These are phyloP conservation scores for Apis laboriosa DNA, from an alignment of 1,140 invertebrate species.

Conservation along the genomic window DNA sequence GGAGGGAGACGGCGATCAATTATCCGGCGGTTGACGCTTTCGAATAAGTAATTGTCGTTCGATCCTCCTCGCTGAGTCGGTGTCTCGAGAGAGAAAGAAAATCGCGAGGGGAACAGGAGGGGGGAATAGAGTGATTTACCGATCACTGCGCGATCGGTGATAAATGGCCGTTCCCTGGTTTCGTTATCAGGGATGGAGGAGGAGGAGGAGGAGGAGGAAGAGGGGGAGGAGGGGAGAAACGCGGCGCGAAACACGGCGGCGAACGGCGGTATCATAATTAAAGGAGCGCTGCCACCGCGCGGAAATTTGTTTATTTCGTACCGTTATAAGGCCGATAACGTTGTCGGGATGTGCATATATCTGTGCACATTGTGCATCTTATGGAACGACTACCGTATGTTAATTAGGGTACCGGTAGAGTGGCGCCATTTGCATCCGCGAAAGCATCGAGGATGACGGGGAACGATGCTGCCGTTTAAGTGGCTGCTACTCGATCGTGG, in stretches of 20 bases:
- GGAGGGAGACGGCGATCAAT: constrained; percentile 48
- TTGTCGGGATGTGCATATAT: constrained; percentile 21
- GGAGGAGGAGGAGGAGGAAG: not conserved
- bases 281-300: constrained; percentile 24
- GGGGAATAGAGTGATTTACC: constrained; percentile 60
- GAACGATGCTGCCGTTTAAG: not conserved
- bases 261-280: constrained; percentile 37
- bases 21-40: constrained; percentile 62
- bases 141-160: constrained; percentile 54
- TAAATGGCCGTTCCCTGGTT: constrained; percentile 47
- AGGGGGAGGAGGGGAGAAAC: too few relatives aligned
- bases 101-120: constrained; percentile 40
- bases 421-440: constrained; percentile 3
- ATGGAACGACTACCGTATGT: constrained; percentile 12
- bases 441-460: not conserved
- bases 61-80: not conserved
- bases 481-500: not conserved
- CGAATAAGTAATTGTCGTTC: constrained; percentile 61
- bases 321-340: constrained; percentile 57
- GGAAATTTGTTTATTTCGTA: constrained; percentile 56
- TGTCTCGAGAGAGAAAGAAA: constrained; percentile 17
- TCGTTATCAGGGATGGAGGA: constrained; percentile 43
- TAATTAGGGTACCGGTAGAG: constrained; percentile 42
- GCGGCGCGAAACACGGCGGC: not conserved
- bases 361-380: constrained; percentile 27